Conservation (phyloP, 37 sponge, comb jelly and placozoan genomes). For the Tethya wilhelma region DNA sequence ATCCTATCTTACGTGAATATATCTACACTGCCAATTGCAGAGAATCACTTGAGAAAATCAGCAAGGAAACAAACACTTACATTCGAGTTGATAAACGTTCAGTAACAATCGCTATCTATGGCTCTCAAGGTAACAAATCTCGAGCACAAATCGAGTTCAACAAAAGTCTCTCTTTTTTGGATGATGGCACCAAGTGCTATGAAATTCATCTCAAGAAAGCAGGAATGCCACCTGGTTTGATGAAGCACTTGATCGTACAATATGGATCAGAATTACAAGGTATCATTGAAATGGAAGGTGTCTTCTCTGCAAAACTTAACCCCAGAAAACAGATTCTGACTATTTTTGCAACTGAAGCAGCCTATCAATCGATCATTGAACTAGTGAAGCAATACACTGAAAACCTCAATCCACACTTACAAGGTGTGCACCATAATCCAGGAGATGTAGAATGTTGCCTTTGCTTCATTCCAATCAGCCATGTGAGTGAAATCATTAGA, state of each 20-base stretch:
- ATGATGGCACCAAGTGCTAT: neutral
- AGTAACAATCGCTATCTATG: slow-evolving; percentile 48
- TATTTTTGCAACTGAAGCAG: slow-evolving; percentile 19
- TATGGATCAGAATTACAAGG: slow-evolving; percentile 39
- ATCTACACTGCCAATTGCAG: neutral
- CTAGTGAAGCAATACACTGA: neutral
- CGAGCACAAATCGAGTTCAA: slow-evolving; percentile 29
- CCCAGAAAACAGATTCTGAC: slow-evolving; percentile 28
- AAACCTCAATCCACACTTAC: neutral
- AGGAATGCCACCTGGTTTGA: slow-evolving; percentile 57
- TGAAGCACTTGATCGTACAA: slow-evolving; percentile 45
- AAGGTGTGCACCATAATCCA: neutral
- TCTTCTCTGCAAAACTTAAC: slow-evolving; percentile 17
- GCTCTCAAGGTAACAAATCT: slow-evolving; percentile 13
- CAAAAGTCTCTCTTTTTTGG: neutral
- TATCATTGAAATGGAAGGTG: slow-evolving; percentile 18
- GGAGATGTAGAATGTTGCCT: slow-evolving; percentile 38
- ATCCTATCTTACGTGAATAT: slow-evolving; percentile 27
- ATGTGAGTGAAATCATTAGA: slow-evolving; percentile 18
- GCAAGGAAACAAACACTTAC: slow-evolving; percentile 11
- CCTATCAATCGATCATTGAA: neutral
- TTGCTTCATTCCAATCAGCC: slow-evolving; percentile 24
- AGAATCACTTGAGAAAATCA: slow-evolving; percentile 16
- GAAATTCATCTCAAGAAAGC: slow-evolving; percentile 22
- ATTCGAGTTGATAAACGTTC: slow-evolving; percentile 9